Base-by-base conservation (phyloP, 2,888 invertebrate genomes). In the Patella ulyssiponensis region DNA sequence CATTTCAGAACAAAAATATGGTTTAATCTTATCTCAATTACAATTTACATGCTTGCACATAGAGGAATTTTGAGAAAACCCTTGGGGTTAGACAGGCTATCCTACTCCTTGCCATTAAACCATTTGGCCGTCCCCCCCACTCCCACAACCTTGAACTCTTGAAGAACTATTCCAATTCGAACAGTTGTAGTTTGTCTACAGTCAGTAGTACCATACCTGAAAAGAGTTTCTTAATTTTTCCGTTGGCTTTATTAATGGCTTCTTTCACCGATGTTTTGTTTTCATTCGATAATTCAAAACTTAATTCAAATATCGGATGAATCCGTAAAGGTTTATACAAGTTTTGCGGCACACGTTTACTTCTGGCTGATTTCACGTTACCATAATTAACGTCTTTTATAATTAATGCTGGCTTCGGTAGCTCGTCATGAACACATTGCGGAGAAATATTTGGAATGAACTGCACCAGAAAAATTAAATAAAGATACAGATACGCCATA, bases 241-340 rank as follows among this genome's bases (percentile, higher is more conserved):
- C 52, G 27, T 84, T 78, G 27, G 84, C 86, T 77, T 79, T 80
- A 33, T 80, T 73, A n/a, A 86, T 69, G 20, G 82, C 82, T 15
- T 78, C 71, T 73, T 79, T 81, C 69, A 86, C 58, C 70, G 78
- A 56, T 11, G 77, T 58, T 64, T 73, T 73, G 27, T 84, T 84
- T 15, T 79, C 69, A 11, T 77, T 71, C 71, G 74, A 64, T 27
- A 86, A 74, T 78, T 81, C 82, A 69, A 71, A 64, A 69, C 81
- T 78, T 9, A 84, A 74, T 14, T 17, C 44, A 69, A 58, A 74
- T 51, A 58, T 44, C 2, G 74, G 74, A 44, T 58, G 58, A 23
- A 74, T 74, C 51, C 74, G 58, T 44, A 74, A 64, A n/a, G 74
- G 64, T 64, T 20, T 44, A 20, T 74, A 74, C 23, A 64, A 14